Evolutionary conservation across 1,140 invertebrate species (phyloP).

Genomic region (Asbolus verrucosus): DNA sequence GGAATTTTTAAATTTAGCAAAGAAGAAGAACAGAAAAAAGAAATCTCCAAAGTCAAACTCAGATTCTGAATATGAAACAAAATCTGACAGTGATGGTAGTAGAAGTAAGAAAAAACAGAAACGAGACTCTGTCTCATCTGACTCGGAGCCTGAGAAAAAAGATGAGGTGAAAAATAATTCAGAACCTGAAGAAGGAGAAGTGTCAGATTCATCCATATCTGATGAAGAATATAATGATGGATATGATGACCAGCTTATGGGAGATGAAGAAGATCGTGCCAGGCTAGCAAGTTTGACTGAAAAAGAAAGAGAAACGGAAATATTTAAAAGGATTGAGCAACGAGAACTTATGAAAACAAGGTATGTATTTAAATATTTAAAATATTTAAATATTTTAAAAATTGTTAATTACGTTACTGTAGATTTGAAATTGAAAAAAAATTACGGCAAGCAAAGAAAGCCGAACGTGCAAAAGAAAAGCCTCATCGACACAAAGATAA

Average conservation of each 20-base stretch:
- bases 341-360: conserved; percentile 92
- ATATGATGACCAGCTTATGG: conserved; percentile 97
- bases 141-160: conserved; percentile 77
- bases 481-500: conserved; percentile 70
- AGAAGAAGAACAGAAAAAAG: conserved; percentile 81
- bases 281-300: conserved; percentile 93
- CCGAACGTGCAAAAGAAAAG: conserved; percentile 76
- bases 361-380: conserved; percentile 62
- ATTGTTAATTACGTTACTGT: conserved; percentile 46
- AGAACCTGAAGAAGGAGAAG: conserved; percentile 69
- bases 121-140: conserved; percentile 75
- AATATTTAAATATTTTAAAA: conserved; percentile 5
- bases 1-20: conserved; percentile 89
- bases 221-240: conserved; percentile 75
- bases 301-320: conserved; percentile 96
- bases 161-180: conserved; percentile 58
- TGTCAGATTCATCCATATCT: conserved; percentile 69
- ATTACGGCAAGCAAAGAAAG: conserved; percentile 85
- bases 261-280: conserved; percentile 94
- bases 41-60: conserved; percentile 63
- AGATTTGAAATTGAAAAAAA: conserved; percentile 98
- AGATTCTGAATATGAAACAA: conserved; percentile 66
- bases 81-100: conserved; percentile 59
- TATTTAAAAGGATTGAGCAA: conserved; percentile 95
- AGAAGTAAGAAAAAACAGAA: conserved; percentile 64